Percentiles rank a stretch among this genome's conserved stretches.
These are phyloP conservation scores for Perca schrenkii DNA, from an alignment of 2,113 vertebrate species.

Conservation along the genomic window DNA sequence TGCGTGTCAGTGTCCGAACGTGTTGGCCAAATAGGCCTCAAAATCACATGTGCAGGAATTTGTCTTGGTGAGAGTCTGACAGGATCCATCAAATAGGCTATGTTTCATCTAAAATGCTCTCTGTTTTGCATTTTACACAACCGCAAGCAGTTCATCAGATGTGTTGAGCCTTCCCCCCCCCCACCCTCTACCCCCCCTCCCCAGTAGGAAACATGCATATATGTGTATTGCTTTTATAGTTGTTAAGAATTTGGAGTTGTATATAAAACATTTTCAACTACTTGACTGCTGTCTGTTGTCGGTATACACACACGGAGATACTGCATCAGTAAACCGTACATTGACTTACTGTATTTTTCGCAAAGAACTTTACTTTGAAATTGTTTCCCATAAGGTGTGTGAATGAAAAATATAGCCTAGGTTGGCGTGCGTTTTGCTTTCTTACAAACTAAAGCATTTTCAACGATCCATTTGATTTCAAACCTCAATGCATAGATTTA, in stretches of 20 bases:
- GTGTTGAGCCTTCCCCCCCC: background rate
- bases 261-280: slow-evolving; percentile 55
- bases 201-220: slow-evolving; percentile 24
- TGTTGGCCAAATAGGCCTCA: slow-evolving; percentile 13
- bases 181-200: background rate
- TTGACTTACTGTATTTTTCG: background rate
- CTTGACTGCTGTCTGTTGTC: slow-evolving; percentile 44
- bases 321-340: background rate
- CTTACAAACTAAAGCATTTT: background rate
- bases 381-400: background rate
- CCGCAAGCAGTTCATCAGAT: background rate
- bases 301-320: background rate
- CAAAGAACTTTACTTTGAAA: background rate
- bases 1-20: slow-evolving; percentile 7
- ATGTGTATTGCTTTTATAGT: slow-evolving; percentile 54
- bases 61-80: slow-evolving; percentile 12
- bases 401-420: background rate
- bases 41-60: slow-evolving; percentile 17
- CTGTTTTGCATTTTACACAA: background rate
- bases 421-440: background rate
- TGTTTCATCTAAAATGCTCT: slow-evolving; percentile 7
- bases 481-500: background rate
- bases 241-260: slow-evolving; percentile 55
- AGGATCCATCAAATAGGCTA: background rate
- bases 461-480: background rate